Evolutionary conservation across 2,797 vertebrate genomes (phyloP), one percentile per base, ranked within the genome.

Genomic region (Phoxinus dragarum): DNA sequence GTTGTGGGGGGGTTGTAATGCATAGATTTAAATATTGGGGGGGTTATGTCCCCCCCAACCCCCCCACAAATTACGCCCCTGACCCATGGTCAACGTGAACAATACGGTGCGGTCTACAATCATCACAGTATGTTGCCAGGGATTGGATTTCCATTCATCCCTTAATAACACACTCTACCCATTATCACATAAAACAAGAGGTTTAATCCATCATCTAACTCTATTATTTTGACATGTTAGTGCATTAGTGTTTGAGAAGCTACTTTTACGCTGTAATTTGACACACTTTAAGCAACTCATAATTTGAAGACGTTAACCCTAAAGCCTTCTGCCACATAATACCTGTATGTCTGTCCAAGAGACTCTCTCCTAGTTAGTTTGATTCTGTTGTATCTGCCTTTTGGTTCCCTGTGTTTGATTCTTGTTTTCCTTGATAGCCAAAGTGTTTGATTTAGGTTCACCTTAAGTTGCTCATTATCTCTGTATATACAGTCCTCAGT

Each of bases 221-320:
- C 23, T 72, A 72, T 2, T 52, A 52, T 75, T 76, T 56, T 56
- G 52, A 6, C 34, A 76, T 14, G 73, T 56, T 54, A 76, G 34
- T 76, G 74, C 52, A 76, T 74, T 76, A 76, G 21, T 76, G 73
- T 56, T 76, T 23, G 27, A 9, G 17, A 74, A 49, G 71, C 71
- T 49, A 34, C 16, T 31, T 74, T 49, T 16, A 52, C 72, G 34
- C 44, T 74, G 5, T 10, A 74, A 52, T 6, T 34, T 52, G 27
- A 8, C 16, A 49, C 72, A 49, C 27, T 49, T 19, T 73, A 73
- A 34, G 44, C 16, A 10, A 31, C 12, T 47, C 47, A 6, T 40
- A 40, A 71, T 36, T 10, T 75, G 17, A 75, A 47, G 27, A 6
- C 1, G 0, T 76, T 6, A n/a, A 38, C 34, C 5, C 19, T 14